Conservation (phyloP, 2,797 vertebrate genomes). For the Cossypha niveicapilla region DNA sequence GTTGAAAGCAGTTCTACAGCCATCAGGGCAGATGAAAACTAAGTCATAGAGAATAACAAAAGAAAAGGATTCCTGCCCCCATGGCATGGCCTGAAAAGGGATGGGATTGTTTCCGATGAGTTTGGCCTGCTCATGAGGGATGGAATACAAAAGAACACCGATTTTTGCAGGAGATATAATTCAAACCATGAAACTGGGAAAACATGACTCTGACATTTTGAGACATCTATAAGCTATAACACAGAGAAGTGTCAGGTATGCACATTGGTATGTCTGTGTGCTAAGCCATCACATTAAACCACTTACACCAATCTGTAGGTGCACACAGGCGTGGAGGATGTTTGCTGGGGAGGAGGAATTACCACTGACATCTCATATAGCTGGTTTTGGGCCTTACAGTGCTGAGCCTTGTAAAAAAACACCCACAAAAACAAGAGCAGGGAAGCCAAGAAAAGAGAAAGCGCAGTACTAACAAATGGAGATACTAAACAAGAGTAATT, state of each 20-base stretch:
- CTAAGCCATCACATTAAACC: neutral
- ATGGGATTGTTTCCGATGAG: neutral
- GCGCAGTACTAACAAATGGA: neutral
- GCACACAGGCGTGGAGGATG: neutral
- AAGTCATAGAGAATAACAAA: neutral
- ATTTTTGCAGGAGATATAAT: neutral
- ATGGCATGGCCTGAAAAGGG: neutral
- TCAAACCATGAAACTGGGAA: neutral
- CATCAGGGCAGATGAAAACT: neutral
- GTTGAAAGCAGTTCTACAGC: neutral
- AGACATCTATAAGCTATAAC: rapidly evolving
- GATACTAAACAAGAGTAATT: neutral
- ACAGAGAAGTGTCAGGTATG: neutral
- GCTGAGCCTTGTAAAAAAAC: neutral
- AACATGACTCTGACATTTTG: rapidly evolving
- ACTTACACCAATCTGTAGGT: rapidly evolving
- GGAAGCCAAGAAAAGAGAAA: neutral
- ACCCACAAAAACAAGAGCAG: neutral
- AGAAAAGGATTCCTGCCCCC: neutral
- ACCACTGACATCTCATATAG: neutral
- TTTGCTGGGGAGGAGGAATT: neutral
- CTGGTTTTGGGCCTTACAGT: neutral
- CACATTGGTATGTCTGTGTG: rapidly evolving
- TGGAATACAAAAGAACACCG: neutral
- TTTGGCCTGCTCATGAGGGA: neutral